Evolutionary conservation across 2,113 vertebrate species (phyloP).

Genomic region (Indri indri): DNA sequence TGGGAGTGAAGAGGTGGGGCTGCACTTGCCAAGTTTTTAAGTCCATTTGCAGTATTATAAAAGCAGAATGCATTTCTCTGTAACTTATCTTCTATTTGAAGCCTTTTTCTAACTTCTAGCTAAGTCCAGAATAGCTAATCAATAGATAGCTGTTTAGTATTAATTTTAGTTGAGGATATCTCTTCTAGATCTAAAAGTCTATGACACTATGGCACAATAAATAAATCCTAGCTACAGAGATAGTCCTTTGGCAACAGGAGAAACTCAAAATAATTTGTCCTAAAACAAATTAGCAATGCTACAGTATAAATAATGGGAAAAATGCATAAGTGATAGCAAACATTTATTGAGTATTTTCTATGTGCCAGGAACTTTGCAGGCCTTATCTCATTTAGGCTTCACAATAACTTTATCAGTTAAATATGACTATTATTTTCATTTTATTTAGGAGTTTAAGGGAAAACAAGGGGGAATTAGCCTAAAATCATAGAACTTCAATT

Average conservation of each 20-base stretch:
- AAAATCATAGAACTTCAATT: not conserved
- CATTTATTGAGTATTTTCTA: not conserved
- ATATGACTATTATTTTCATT: not conserved
- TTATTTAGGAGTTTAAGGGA: not conserved
- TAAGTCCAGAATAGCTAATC: not conserved
- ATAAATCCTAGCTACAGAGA: not conserved
- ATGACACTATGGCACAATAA: too few species aligned
- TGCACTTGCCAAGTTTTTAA: not conserved
- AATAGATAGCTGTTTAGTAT: not conserved
- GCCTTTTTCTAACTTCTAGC: not conserved
- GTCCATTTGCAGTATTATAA: not conserved
- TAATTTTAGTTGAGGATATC: not conserved
- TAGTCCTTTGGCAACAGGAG: not conserved
- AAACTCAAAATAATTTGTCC: not conserved
- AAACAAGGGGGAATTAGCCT: not conserved
- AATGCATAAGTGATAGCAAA: not conserved
- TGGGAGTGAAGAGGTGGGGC: accelerated
- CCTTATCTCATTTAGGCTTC: not conserved
- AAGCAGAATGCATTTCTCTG: not conserved
- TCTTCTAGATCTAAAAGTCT: not conserved
- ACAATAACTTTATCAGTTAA: not conserved
- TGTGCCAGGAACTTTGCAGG: not conserved
- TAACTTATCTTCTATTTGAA: not conserved
- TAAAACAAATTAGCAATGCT: not conserved
- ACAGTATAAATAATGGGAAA: not conserved